A percentile compares a stretch with the other conserved stretches of the same genome.
These are phyloP conservation scores for Lasioglossum pauxillum DNA, from an alignment of 2,888 invertebrate species.

Conservation along the genomic window DNA sequence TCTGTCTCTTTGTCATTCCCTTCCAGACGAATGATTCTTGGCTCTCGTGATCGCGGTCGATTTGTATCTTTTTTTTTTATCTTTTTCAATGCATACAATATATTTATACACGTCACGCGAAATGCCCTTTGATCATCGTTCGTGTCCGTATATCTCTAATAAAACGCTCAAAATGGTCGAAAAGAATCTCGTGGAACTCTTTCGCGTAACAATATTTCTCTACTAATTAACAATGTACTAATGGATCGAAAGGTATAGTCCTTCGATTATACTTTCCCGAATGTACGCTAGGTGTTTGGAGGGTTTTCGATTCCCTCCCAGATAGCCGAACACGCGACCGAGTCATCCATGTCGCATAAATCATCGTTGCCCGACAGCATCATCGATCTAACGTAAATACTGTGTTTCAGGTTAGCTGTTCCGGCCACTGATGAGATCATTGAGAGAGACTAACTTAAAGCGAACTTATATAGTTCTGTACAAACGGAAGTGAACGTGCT, in stretches of 20 bases:
- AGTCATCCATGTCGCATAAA: background rate
- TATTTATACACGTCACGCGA: constrained; percentile 31
- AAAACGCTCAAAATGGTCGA: constrained; percentile 37
- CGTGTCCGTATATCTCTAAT: constrained; percentile 31
- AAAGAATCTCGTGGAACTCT: constrained; percentile 33
- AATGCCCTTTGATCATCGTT: constrained; percentile 47
- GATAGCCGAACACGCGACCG: constrained; percentile 26
- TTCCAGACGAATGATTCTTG: constrained; percentile 1
- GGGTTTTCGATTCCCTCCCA: constrained; percentile 36
- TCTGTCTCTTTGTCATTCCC: background rate
- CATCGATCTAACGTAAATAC: background rate
- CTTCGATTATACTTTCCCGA: constrained; percentile 45
- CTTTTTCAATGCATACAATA: background rate
- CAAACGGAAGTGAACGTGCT: background rate
- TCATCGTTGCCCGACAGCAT: background rate
- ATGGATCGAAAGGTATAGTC: constrained; percentile 36
- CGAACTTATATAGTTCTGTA: background rate
- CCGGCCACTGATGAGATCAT: background rate
- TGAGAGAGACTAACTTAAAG: background rate
- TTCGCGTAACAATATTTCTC: constrained; percentile 22
- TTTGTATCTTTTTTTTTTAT: background rate
- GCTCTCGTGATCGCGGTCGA: background rate
- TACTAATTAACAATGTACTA: constrained; percentile 44
- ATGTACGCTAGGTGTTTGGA: constrained; percentile 47
- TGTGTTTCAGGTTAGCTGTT: background rate